These are phyloP conservation scores for Dione vanillae DNA, from an alignment of 2,888 invertebrate genomes.

Conservation along the genomic window DNA sequence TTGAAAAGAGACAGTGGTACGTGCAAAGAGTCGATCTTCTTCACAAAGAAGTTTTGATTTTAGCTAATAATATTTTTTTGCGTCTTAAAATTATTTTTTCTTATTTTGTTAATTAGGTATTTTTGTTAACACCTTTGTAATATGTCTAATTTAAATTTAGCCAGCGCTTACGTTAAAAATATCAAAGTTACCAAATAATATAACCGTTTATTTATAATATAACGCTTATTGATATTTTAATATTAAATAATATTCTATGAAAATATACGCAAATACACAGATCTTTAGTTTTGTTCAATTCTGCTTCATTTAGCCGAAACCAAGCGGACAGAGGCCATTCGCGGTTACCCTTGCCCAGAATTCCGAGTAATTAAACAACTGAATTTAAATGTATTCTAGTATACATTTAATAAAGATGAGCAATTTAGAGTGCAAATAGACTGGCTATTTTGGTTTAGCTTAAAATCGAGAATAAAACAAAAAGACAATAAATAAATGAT, in stretches of 20 bases:
- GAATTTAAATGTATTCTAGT: constrained; percentile 78
- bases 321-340: constrained; percentile 53
- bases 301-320: constrained; percentile 58
- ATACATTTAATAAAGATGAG: constrained; percentile 82
- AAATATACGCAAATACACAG: constrained; percentile 54
- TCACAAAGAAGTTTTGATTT: constrained; percentile 43
- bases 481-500: constrained; percentile 9
- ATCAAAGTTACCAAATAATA: no score
- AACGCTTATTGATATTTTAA: no score
- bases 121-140: background rate
- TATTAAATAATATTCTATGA: background rate
- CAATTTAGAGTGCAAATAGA: constrained; percentile 75
- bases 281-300: constrained; percentile 55
- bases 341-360: constrained; percentile 72
- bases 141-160: background rate
- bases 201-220: no score
- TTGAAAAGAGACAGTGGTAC: constrained; percentile 56
- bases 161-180: background rate
- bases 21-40: constrained; percentile 51
- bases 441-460: constrained; percentile 77
- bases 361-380: constrained; percentile 81
- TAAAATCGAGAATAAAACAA: constrained; percentile 74
- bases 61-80: background rate
- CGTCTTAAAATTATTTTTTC: background rate
- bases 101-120: background rate